A percentile compares a stretch with the other conserved stretches of the same genome.
Conservation (phyloP, 2,888 invertebrate species). For the Gnatocerus cornutus region DNA sequence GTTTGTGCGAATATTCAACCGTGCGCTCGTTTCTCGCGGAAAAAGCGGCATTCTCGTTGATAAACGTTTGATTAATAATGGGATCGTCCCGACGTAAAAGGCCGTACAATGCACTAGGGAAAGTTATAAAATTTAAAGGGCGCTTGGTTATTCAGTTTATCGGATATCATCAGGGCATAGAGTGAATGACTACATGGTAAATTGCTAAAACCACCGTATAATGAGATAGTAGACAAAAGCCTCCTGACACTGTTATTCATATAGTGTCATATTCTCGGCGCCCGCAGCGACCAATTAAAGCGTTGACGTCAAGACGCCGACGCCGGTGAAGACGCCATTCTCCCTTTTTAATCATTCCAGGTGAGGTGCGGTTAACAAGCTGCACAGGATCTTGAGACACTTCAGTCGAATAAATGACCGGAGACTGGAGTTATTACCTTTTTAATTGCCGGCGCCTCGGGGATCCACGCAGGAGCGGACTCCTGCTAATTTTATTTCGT, state of each 20-base stretch:
- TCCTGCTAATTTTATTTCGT: too few relatives aligned
- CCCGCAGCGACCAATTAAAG: slow-evolving; percentile 54
- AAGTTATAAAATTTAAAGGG: slow-evolving; percentile 46
- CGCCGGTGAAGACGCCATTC: slow-evolving; percentile 40
- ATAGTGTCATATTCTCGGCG: slow-evolving; percentile 52
- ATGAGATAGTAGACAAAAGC: slow-evolving; percentile 55
- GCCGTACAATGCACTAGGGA: slow-evolving; percentile 24
- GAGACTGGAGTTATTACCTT: slow-evolving; percentile 28
- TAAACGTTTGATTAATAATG: slow-evolving; percentile 41
- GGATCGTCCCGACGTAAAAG: slow-evolving; percentile 7
- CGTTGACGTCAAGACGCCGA: slow-evolving; percentile 53
- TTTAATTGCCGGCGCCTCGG: slow-evolving; percentile 32
- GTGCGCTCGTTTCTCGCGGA: neutral
- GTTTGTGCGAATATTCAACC: slow-evolving; percentile 15
- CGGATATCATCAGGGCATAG: slow-evolving; percentile 39
- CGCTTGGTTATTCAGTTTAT: slow-evolving; percentile 46
- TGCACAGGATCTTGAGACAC: slow-evolving; percentile 29
- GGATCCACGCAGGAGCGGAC: neutral
- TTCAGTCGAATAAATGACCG: slow-evolving; percentile 35
- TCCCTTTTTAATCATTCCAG: slow-evolving; percentile 45
- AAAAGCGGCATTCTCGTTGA: slow-evolving; percentile 32
- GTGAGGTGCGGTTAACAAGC: slow-evolving; percentile 42
- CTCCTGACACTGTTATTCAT: slow-evolving; percentile 53
- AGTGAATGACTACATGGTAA: slow-evolving; percentile 49
- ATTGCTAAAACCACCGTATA: slow-evolving; percentile 53